phyloP scores from a whole-genome alignment of 2,888 invertebrate species.

The Drosophila buzzatii region DNA sequence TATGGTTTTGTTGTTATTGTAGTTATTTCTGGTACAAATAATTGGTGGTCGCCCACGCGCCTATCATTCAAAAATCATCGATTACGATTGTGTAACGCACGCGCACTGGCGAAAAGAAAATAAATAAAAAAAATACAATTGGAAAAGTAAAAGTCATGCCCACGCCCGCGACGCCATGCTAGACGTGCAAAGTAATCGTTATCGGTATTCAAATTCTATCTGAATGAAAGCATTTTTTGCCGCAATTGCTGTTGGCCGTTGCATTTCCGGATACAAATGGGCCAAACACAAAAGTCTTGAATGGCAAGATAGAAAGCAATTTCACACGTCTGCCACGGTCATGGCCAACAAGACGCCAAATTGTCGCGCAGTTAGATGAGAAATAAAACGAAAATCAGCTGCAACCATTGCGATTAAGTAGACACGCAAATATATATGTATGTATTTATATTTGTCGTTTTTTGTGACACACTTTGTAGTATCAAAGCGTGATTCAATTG shows the following conservation, averaged over 20 bases:
- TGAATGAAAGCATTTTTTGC: not conserved
- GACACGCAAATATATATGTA: not conserved
- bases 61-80: slow-evolving; percentile 55
- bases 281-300: slow-evolving; percentile 2
- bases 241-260: not conserved
- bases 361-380: not conserved
- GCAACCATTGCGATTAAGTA: slow-evolving; percentile 21
- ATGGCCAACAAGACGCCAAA: slow-evolving; percentile 15
- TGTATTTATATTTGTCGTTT: not conserved
- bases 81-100: slow-evolving; percentile 49
- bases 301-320: slow-evolving; percentile 34
- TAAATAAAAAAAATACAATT: not conserved
- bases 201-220: slow-evolving; percentile 24
- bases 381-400: not conserved
- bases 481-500: slow-evolving; percentile 49
- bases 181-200: slow-evolving; percentile 17
- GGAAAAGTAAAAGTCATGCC: slow-evolving; percentile 56
- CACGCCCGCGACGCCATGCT: slow-evolving; percentile 17
- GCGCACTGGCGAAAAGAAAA: not conserved
- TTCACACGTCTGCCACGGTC: slow-evolving; percentile 35
- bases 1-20: not conserved
- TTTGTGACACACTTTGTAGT: slow-evolving; percentile 30
- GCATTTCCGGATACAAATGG: slow-evolving; percentile 31
- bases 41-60: slow-evolving; percentile 40
- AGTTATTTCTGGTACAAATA: slow-evolving; percentile 17